phyloP scores from a whole-genome alignment of 2,113 vertebrate genomes.

The Eurystomus gularis region DNA sequence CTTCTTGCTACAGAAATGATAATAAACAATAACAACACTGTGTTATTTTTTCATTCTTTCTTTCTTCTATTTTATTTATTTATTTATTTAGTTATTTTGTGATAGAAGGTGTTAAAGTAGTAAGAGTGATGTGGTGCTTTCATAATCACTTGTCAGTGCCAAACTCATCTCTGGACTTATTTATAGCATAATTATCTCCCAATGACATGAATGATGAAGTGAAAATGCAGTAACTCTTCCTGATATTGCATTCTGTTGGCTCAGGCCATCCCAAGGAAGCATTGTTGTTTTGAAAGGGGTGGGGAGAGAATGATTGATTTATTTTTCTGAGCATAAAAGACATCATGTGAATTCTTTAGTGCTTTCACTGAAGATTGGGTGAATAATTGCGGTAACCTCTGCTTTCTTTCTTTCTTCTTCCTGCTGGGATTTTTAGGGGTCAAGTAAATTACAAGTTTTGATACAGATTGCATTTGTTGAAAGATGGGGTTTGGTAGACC shows the following conservation, averaged over 20 bases:
- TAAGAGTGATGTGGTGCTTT: background rate
- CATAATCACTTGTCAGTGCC: background rate
- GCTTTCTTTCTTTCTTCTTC: background rate
- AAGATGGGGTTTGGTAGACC: background rate
- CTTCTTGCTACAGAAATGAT: background rate
- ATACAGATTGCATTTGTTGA: background rate
- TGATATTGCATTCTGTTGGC: background rate
- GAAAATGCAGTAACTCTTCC: background rate
- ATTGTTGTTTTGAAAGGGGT: background rate
- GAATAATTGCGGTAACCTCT: background rate
- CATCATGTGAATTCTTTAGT: background rate
- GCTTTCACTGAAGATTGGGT: background rate
- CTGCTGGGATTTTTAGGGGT: background rate
- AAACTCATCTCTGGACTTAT: background rate
- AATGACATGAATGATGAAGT: background rate
- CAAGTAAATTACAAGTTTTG: background rate
- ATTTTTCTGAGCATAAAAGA: background rate
- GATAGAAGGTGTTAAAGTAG: background rate
- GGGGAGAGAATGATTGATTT: background rate
- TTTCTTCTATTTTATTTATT: rapidly evolving
- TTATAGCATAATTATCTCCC: conserved; percentile 20
- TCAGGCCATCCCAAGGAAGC: background rate
- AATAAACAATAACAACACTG: background rate
- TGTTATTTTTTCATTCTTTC: background rate
- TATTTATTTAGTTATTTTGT: too few species aligned